These are phyloP conservation scores for Myrmophylax atrothorax DNA, from an alignment of 2,113 vertebrate species.

Conservation along the genomic window DNA sequence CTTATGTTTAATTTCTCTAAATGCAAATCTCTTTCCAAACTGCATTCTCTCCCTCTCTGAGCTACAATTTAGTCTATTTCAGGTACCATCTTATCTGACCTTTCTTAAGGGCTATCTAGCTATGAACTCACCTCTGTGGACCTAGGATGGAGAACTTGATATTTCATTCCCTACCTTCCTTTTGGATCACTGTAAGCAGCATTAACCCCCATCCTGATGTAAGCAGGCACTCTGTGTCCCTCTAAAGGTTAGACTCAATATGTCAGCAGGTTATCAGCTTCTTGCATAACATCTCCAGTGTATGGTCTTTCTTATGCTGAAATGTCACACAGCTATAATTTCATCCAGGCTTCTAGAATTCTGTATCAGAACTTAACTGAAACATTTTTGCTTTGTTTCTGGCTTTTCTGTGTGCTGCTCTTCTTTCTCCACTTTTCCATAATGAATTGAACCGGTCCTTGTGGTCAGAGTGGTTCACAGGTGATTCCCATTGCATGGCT, in stretches of 20 bases:
- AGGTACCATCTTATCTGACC: not conserved
- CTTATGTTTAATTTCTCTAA: not conserved
- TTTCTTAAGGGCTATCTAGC: not conserved
- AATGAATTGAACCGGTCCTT: not conserved
- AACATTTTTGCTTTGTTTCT: not conserved
- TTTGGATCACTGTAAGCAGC: not conserved
- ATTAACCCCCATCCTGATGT: not conserved
- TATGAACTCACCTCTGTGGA: not conserved
- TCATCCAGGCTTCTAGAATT: not conserved
- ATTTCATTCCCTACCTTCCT: not conserved
- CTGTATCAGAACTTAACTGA: not conserved
- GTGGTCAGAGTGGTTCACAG: accelerated
- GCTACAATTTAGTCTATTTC: not conserved
- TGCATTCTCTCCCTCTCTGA: not conserved
- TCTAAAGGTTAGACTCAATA: not conserved
- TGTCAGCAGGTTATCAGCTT: not conserved
- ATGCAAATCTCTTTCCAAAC: not conserved
- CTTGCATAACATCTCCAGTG: not conserved
- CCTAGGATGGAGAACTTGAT: not conserved
- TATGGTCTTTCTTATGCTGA: not conserved
- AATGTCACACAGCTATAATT: not conserved
- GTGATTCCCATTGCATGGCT: not conserved
- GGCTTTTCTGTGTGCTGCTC: not conserved
- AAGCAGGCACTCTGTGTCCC: not conserved
- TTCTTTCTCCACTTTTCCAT: not conserved